Evolutionary conservation across 2,113 vertebrate species (phyloP), one percentile per base, ranked within the genome.

Genomic region (Glaucomys volans): DNA sequence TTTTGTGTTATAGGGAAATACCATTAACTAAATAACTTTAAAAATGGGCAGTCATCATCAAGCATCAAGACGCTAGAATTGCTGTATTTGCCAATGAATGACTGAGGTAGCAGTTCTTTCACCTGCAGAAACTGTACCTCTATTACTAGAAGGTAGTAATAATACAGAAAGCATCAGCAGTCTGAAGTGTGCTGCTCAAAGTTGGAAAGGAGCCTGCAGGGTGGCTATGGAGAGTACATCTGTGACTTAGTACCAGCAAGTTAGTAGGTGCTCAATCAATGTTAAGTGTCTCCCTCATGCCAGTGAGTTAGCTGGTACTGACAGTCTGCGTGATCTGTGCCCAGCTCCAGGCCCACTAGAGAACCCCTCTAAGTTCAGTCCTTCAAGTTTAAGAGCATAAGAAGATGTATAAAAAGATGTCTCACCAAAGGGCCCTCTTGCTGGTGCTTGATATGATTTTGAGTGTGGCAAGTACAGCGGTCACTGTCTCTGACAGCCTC

Each of bases 1-100:
- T 72, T 87, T 90, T 87, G 59, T 72, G 28, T 52, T n/a, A 67
- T 28, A 80, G 47, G 87, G 74, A 84, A 94, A 91, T 35, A 16
- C 44, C 37, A n/a, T 30, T 86, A 54, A 85, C 6, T 81, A 79
- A 67, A 72, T 22, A 59, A n/a, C 40, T 83, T 54, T 52, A 57
- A 57, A 85, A 83, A 67, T 62, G 6, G 24, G 16, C 35, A 1
- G 13, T 32, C 26, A 32, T 72, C 50, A 76, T 14, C 20, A 42
- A 83, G 20, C 35, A 76, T 47, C 57, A 93, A 79, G 30, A 30
- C 35, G 66, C 74, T 76, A 22, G n/a, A 42, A 82, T 20, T 35
- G 42, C n/a, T 24, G 4, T 24, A 20, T 71, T 93, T 59, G 32
- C 40, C 77, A 84, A 1, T 24, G 18, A n/a, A 32, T 57, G 54